These are phyloP conservation scores for Limonius californicus DNA, from an alignment of 1,140 invertebrate genomes.

Conservation along the genomic window DNA sequence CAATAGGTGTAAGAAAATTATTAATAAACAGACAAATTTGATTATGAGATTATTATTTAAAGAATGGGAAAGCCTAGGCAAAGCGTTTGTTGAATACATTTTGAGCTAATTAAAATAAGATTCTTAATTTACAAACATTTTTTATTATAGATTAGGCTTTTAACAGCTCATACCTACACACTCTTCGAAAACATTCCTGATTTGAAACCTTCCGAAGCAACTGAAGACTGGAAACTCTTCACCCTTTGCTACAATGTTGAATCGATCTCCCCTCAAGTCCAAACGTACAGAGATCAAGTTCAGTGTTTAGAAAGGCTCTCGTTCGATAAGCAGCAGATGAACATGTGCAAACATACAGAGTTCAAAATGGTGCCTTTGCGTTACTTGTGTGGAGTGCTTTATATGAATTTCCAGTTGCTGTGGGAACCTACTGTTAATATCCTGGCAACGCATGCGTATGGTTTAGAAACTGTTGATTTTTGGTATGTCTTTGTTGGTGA, in stretches of 20 bases:
- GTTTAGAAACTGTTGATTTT: conserved; percentile 63
- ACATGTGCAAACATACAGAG: conserved; percentile 53
- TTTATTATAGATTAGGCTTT: conserved; percentile 59
- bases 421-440: conserved; percentile 80
- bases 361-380: conserved; percentile 61
- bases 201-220: conserved; percentile 33
- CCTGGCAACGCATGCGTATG: conserved; percentile 67
- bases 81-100: too few species aligned
- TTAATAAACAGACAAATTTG: too few species aligned
- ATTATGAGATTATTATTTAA: too few species aligned
- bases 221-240: conserved; percentile 52
- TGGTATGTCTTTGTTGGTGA: conserved; percentile 71
- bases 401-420: conserved; percentile 81
- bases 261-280: conserved; percentile 60
- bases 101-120: conserved; percentile 19
- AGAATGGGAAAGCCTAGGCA: too few species aligned
- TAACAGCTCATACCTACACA: conserved; percentile 68
- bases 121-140: conserved; percentile 27
- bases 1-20: too few species aligned
- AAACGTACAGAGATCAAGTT: conserved; percentile 74
- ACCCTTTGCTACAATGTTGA: conserved; percentile 67
- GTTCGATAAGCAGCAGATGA: conserved; percentile 56
- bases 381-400: conserved; percentile 78
- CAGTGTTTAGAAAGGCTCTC: conserved; percentile 68
- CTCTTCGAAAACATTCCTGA: conserved; percentile 59